phyloP scores from a whole-genome alignment of 2,888 invertebrate species.

The Bugula neritina region DNA sequence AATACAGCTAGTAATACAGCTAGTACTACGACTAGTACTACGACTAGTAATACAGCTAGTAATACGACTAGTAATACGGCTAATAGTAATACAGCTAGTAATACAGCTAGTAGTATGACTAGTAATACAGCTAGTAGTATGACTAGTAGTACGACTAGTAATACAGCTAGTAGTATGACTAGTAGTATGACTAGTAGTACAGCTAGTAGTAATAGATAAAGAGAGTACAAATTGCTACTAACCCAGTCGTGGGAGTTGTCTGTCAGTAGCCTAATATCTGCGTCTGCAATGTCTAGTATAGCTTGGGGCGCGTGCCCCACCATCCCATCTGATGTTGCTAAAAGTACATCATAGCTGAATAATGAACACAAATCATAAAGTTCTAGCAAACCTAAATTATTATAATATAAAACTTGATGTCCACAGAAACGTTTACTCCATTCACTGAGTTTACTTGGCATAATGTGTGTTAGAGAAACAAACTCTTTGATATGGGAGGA shows the following conservation, averaged over 20 bases:
- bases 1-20: not conserved
- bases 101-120: conserved; percentile 49
- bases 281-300: conserved; percentile 69
- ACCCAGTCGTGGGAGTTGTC: conserved; percentile 24
- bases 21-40: not conserved
- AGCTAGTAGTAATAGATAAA: conserved; percentile 3
- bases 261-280: conserved; percentile 49
- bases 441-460: too few species aligned
- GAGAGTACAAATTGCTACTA: not conserved
- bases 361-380: too few species aligned
- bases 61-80: not conserved
- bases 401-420: too few species aligned
- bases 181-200: too few species aligned
- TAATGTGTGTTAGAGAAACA: too few species aligned
- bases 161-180: not conserved
- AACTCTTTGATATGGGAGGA: too few species aligned
- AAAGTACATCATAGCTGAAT: not conserved
- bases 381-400: too few species aligned
- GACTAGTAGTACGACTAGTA: not conserved
- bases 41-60: not conserved
- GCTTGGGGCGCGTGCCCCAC: conserved; percentile 73
- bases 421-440: too few species aligned
- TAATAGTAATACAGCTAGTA: not conserved
- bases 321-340: conserved; percentile 9
- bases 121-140: not conserved